Conservation (phyloP, 2,113 vertebrate species). For the Zapornia atra region DNA sequence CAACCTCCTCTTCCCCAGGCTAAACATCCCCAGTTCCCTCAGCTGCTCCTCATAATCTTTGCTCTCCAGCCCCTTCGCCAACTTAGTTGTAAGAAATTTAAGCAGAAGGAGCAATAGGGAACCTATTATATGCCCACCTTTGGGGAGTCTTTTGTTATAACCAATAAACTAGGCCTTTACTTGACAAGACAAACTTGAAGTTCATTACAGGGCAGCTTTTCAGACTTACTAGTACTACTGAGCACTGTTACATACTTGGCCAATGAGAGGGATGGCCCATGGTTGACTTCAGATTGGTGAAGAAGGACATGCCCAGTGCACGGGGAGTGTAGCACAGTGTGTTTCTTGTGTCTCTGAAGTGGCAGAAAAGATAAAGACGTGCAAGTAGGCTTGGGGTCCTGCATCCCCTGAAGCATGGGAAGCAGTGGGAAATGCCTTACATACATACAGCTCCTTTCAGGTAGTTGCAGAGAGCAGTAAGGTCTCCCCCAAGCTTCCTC, state of each 20-base stretch:
- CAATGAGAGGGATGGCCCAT: background rate
- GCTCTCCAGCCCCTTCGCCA: too few species aligned
- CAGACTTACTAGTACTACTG: background rate
- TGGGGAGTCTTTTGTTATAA: background rate
- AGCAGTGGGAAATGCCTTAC: background rate
- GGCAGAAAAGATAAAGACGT: background rate
- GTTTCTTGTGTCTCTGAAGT: background rate
- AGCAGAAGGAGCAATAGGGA: background rate
- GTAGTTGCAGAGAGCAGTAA: too few species aligned
- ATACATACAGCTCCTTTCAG: rapidly evolving
- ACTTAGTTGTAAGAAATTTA: background rate
- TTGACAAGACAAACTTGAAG: background rate
- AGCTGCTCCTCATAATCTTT: too few species aligned
- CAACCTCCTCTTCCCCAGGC: too few species aligned
- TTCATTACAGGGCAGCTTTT: background rate
- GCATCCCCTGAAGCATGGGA: background rate
- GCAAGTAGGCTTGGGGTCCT: background rate
- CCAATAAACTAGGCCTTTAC: background rate
- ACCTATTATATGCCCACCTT: background rate
- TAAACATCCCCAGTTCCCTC: too few species aligned
- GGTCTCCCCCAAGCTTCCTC: too few species aligned
- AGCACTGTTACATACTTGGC: background rate
- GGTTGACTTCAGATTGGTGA: background rate
- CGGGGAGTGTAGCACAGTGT: background rate
- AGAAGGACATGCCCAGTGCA: background rate